phyloP scores from a whole-genome alignment of 1,140 invertebrate species.

The Nixonia krombeini region DNA sequence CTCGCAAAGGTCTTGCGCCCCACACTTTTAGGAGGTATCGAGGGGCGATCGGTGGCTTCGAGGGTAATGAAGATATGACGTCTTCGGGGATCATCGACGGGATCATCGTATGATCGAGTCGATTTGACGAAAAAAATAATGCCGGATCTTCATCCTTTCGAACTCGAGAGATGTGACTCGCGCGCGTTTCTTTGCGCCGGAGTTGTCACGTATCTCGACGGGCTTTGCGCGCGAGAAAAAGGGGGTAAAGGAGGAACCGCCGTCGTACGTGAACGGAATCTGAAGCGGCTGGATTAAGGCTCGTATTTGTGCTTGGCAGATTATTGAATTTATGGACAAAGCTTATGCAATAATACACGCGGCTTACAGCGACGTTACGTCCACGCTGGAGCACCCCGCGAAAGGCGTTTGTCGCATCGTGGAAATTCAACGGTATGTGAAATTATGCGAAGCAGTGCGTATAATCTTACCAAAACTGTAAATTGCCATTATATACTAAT shows the following conservation, averaged over 20 bases:
- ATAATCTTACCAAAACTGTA: too few relatives aligned
- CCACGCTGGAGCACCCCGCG: too few relatives aligned
- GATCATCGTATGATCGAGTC: background rate
- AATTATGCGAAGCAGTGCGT: too few relatives aligned
- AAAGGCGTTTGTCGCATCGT: too few relatives aligned
- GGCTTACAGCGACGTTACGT: conserved; percentile 18
- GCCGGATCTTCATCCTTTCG: background rate
- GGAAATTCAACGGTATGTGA: too few relatives aligned
- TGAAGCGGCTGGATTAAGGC: conserved; percentile 19
- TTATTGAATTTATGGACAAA: conserved; percentile 47
- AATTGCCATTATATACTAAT: too few relatives aligned
- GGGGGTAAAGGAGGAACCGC: background rate
- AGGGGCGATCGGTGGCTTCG: background rate
- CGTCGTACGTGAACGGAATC: conserved; percentile 26
- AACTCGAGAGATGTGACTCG: background rate
- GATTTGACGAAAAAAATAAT: background rate
- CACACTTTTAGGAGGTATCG: background rate
- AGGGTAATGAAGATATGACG: background rate
- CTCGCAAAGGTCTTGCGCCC: background rate
- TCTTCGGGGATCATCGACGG: background rate
- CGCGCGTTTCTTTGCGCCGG: too few relatives aligned
- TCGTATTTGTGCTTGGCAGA: conserved; percentile 29
- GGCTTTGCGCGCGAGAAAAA: background rate
- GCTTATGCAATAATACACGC: conserved; percentile 1
- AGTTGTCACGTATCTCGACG: background rate